Conservation (phyloP, 2,797 vertebrate genomes). For the Heliangelus exortis region DNA sequence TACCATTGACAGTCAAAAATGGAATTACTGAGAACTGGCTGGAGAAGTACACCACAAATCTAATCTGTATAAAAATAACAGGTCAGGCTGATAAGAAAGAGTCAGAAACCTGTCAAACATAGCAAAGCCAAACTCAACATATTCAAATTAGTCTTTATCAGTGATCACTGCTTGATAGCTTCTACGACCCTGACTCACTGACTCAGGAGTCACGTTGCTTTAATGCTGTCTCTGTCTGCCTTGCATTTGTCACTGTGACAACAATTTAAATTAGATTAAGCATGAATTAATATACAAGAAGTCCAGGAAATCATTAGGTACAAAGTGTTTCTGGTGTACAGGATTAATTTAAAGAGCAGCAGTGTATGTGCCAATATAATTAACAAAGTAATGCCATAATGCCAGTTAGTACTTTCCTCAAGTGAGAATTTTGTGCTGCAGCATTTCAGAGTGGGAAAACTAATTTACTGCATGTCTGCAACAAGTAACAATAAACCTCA, state of each 20-base stretch:
- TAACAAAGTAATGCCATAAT: slow-evolving; percentile 55
- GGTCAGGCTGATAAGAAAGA: not conserved
- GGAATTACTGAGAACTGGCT: not conserved
- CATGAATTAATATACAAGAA: slow-evolving; percentile 2
- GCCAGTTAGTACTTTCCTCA: slow-evolving; percentile 17
- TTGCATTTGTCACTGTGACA: slow-evolving; percentile 1
- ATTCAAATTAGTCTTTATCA: not conserved
- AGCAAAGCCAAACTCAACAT: not conserved
- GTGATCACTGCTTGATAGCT: not conserved
- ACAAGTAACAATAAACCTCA: slow-evolving; percentile 43
- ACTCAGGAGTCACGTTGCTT: not conserved
- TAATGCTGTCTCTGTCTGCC: not conserved
- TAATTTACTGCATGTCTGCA: slow-evolving; percentile 42
- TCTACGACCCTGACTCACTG: not conserved
- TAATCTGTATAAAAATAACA: not conserved
- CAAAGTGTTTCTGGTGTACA: not conserved
- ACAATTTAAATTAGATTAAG: slow-evolving; percentile 32
- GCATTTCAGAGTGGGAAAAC: slow-evolving; percentile 36
- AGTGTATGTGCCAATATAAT: slow-evolving; percentile 54
- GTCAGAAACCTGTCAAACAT: not conserved
- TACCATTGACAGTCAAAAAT: not conserved
- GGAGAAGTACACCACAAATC: not conserved
- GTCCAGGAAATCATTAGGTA: slow-evolving; percentile 40
- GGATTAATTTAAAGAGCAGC: slow-evolving; percentile 43
- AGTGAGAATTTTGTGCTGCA: slow-evolving; percentile 48